phyloP scores from a whole-genome alignment of 1,140 invertebrate species.

The Aethina tumida region DNA sequence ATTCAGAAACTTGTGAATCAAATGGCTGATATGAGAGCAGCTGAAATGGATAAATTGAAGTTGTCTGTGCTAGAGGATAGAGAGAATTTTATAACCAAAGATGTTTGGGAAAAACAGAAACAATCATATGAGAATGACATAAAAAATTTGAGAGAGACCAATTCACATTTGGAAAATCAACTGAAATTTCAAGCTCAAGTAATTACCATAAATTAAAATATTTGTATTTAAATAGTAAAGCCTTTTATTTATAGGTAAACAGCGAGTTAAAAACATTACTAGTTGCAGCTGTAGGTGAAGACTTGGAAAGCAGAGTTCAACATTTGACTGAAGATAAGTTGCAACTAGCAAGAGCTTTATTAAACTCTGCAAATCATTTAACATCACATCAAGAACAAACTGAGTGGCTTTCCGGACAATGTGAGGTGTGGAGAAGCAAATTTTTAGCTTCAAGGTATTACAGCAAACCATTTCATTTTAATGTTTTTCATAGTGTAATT shows the following conservation, averaged over 20 bases:
- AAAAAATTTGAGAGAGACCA: conserved; percentile 48
- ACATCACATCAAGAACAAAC: conserved; percentile 84
- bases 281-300: conserved; percentile 89
- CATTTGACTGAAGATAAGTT: conserved; percentile 84
- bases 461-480: conserved; percentile 1
- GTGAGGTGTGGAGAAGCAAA: conserved; percentile 93
- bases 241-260: conserved; percentile 59
- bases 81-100: conserved; percentile 25
- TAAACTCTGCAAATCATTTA: conserved; percentile 74
- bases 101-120: conserved; percentile 31
- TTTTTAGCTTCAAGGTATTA: conserved; percentile 79
- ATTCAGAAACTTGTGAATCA: conserved; percentile 57
- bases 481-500: conserved; percentile 18
- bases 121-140: conserved; percentile 42
- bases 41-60: conserved; percentile 37
- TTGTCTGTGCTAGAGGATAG: conserved; percentile 21
- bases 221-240: conserved; percentile 1
- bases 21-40: conserved; percentile 52
- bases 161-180: conserved; percentile 56
- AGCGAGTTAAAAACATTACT: conserved; percentile 85
- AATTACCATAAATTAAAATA: conserved; percentile 5
- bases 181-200: conserved; percentile 59
- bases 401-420: conserved; percentile 83
- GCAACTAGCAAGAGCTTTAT: conserved; percentile 70
- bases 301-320: conserved; percentile 80